Evolutionary conservation across 2,888 invertebrate species (phyloP), one percentile per base, ranked within the genome.

Genomic region (Meteorus cinctellus): DNA sequence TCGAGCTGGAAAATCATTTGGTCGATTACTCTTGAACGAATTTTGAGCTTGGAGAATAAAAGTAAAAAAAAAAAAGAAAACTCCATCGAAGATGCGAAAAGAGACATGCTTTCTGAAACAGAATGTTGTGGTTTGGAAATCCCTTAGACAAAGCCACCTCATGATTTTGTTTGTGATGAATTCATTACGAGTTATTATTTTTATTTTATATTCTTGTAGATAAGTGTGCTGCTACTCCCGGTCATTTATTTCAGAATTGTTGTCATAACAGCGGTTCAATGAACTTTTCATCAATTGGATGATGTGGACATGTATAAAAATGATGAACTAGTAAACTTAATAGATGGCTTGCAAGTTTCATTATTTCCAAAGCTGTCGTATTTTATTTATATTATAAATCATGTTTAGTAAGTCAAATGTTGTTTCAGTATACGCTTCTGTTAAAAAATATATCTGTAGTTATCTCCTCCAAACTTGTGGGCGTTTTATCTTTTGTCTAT

Each of bases 1-100:
- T 85, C 82, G 78, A 72, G 79, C 81, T 82, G 82, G 81, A 86
- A 86, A 85, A 86, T 86, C 84, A 86, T 86, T 74, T 86, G 83
- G 80, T 84, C 86, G 85, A 86, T 86, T 86, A 85, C 82, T 70
- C 80, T 75, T 66, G 36, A 60, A 66, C 63, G 63, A 51, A 75
- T 59, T 36, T 59, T 59, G 31, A 45, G 66, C 65, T 66, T 69
- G 36, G 66, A 72, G 72, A 67, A 69, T 70, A 68, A 66, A 59
- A 59, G 51, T 34, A 62, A 59, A 73, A 14, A 60, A 14, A 60
- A 36, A 31, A 72, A 63, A 59, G 14, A 51, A 45, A 36, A 2
- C 12, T 41, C 12, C 41, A 10, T 41, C 12, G 8, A 12, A 12
- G 41, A 41, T 6, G 41, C 12, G 41, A 41, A 41, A 41, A 41